Percentiles rank a stretch among this genome's conserved stretches.
phyloP scores from a whole-genome alignment of 2,113 vertebrate species.

The Candoia aspera region DNA sequence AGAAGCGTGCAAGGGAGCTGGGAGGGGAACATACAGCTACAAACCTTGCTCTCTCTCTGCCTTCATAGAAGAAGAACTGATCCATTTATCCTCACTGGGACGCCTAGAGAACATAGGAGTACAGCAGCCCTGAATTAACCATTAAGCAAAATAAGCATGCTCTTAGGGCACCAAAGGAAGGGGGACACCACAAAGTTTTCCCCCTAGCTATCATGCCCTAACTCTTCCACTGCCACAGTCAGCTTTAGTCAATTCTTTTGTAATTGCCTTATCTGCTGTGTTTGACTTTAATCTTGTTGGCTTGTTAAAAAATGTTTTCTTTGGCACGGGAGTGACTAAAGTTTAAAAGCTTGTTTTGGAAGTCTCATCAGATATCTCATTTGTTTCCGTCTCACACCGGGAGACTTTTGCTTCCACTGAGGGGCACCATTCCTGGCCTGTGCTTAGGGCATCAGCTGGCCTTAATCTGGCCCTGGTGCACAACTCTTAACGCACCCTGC shows the following conservation, averaged over 20 bases:
- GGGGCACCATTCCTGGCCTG: background rate
- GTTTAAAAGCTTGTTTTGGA: background rate
- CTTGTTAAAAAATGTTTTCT: background rate
- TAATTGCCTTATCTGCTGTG: background rate
- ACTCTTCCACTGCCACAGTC: background rate
- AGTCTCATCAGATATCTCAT: background rate
- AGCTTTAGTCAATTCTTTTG: background rate
- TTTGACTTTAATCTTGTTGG: background rate
- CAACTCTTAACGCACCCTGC: background rate
- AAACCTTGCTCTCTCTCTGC: too few species aligned
- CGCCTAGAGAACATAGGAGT: too few species aligned
- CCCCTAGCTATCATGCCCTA: background rate
- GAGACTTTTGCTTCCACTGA: background rate
- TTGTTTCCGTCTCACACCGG: background rate
- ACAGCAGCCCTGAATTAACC: too few species aligned
- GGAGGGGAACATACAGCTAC: too few species aligned
- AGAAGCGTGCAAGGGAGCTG: too few species aligned
- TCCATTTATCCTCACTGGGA: too few species aligned
- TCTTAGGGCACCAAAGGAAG: too few species aligned
- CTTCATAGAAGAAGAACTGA: too few species aligned
- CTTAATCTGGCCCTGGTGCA: background rate
- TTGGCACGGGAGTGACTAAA: background rate
- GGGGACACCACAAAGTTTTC: too few species aligned
- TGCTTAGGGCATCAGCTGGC: background rate
- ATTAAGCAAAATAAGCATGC: too few species aligned